phyloP scores from a whole-genome alignment of 2,797 vertebrate genomes.

The Mergus octosetaceus region DNA sequence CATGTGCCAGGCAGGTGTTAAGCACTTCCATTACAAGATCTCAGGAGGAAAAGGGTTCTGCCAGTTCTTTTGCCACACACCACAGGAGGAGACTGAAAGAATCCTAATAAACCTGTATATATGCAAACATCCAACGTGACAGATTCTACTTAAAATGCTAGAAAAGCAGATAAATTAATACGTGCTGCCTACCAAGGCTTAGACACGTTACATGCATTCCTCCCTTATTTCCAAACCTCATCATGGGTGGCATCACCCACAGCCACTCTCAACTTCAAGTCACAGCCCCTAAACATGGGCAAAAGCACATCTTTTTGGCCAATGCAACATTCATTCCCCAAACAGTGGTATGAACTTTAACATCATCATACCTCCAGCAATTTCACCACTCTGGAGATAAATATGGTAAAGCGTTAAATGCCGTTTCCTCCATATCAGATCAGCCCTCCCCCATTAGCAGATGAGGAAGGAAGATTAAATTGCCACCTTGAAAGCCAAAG shows the following conservation, averaged over 20 bases:
- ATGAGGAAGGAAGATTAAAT: neutral
- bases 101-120: neutral
- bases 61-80: neutral
- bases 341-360: accelerated
- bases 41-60: neutral
- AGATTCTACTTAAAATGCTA: neutral
- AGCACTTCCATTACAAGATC: neutral
- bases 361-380: neutral
- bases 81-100: neutral
- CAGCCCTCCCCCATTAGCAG: neutral
- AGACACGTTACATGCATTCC: accelerated
- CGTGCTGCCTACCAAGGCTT: neutral
- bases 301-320: neutral
- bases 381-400: neutral
- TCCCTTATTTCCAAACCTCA: neutral
- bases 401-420: neutral
- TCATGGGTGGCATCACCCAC: too few relatives aligned
- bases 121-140: neutral
- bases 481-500: neutral
- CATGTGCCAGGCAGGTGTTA: neutral
- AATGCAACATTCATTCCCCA: neutral
- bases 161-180: neutral
- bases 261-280: neutral
- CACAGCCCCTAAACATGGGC: accelerated
- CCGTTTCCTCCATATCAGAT: neutral